Evolutionary conservation across 37 sponge, comb jelly and placozoan genomes (phyloP).

Genomic region (Hormiphora californensis): DNA sequence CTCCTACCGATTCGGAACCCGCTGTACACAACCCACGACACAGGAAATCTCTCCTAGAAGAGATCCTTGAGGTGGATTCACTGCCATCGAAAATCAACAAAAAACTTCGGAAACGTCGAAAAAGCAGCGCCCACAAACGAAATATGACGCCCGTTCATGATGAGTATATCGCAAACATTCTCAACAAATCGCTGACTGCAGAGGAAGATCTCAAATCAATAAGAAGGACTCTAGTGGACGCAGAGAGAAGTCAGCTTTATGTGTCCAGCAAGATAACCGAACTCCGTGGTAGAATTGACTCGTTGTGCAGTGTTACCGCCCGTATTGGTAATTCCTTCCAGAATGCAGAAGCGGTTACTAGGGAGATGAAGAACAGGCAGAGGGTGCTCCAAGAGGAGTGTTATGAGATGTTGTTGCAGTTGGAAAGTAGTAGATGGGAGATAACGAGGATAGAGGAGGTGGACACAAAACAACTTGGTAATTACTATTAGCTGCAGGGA

Average conservation of each 20-base stretch:
- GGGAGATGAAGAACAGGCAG: neutral
- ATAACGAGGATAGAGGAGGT: too few species aligned
- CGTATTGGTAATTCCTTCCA: neutral
- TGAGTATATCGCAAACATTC: neutral
- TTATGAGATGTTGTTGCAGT: neutral
- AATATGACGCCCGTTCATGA: neutral
- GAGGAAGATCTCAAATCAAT: constrained; percentile 33
- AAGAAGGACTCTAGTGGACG: neutral
- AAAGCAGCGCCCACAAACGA: neutral
- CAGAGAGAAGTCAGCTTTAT: neutral
- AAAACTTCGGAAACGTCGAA: constrained; percentile 12
- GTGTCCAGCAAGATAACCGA: neutral
- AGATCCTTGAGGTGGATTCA: neutral
- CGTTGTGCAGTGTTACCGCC: neutral
- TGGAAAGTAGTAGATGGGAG: neutral
- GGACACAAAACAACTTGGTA: too few species aligned
- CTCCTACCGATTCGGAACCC: neutral
- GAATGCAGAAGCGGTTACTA: neutral
- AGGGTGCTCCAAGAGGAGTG: neutral
- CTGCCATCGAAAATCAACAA: constrained; percentile 4
- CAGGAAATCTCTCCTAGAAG: neutral
- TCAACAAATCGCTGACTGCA: neutral
- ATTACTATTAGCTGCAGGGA: too few species aligned
- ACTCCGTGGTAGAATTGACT: neutral
- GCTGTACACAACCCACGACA: neutral